phyloP scores from a whole-genome alignment of 1,140 invertebrate genomes.

The Ostrea denselamellosa region DNA sequence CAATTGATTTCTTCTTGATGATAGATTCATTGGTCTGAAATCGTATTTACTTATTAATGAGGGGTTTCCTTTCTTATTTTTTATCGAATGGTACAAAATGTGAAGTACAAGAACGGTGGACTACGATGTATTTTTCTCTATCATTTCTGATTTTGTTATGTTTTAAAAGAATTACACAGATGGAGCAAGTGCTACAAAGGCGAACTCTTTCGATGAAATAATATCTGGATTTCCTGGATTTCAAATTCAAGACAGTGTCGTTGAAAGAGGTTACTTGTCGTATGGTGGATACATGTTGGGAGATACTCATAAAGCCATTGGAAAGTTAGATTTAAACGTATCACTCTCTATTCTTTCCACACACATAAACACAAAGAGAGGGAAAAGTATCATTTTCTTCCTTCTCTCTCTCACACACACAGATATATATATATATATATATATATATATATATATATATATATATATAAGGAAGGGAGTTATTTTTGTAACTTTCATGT shows the following conservation, averaged over 20 bases:
- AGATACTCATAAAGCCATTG: constrained; percentile 1
- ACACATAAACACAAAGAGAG: neutral
- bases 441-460: too few species aligned
- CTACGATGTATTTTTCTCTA: too few species aligned
- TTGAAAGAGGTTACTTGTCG: constrained; percentile 8
- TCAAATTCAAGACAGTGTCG: neutral
- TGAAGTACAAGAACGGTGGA: neutral
- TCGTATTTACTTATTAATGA: neutral
- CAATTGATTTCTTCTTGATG: too few species aligned
- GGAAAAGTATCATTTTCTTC: neutral
- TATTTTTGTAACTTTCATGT: neutral
- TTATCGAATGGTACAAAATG: neutral
- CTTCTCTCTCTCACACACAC: neutral
- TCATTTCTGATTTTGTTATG: neutral
- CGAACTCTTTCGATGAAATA: constrained; percentile 13
- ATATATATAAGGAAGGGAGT: too few species aligned
- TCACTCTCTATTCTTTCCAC: neutral
- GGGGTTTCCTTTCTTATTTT: neutral
- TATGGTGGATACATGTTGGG: constrained; percentile 34
- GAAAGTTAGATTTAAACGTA: neutral
- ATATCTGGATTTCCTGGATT: constrained; percentile 32
- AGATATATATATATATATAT: neutral
- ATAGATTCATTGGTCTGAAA: too few species aligned
- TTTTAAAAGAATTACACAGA: constrained; percentile 8
- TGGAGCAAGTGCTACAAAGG: constrained; percentile 27